phyloP scores from a whole-genome alignment of 2,113 vertebrate species.

The Limnothrissa miodon region DNA sequence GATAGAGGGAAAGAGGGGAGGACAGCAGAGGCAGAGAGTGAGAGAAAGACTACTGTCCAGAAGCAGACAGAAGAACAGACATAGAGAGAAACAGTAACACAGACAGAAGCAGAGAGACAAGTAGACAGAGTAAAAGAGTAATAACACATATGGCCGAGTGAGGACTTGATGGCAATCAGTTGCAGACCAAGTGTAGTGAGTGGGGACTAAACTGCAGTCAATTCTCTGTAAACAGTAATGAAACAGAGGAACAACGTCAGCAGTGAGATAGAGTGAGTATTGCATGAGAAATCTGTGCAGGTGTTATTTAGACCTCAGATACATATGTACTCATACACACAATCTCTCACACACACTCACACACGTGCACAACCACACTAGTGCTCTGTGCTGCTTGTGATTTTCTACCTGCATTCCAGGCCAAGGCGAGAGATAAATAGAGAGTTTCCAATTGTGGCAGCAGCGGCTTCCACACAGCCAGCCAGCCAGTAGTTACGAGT shows the following conservation, averaged over 20 bases:
- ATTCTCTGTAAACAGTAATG: too few relatives aligned
- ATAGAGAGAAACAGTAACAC: too few relatives aligned
- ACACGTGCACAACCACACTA: not conserved
- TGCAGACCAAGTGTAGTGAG: too few relatives aligned
- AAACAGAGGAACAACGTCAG: too few relatives aligned
- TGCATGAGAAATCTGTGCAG: not conserved
- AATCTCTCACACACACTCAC: not conserved
- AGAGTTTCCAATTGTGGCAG: not conserved
- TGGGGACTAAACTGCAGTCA: too few relatives aligned
- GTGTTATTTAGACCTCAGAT: not conserved
- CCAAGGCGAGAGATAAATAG: not conserved
- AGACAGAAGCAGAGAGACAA: not conserved
- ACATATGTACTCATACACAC: constrained; percentile 6
- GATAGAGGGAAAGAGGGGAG: not conserved
- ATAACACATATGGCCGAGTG: too few relatives aligned
- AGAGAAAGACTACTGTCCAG: not conserved
- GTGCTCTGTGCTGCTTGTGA: not conserved
- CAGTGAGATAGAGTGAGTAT: not conserved
- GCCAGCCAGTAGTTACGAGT: not conserved
- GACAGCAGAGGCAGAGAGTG: not conserved
- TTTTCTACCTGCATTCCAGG: not conserved
- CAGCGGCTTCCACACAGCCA: not conserved
- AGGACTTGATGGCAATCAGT: too few relatives aligned
- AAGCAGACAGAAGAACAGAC: too few relatives aligned
- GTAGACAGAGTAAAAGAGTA: too few relatives aligned